These are phyloP conservation scores for Aplysia californica DNA, from an alignment of 1,140 invertebrate genomes.

Conservation along the genomic window DNA sequence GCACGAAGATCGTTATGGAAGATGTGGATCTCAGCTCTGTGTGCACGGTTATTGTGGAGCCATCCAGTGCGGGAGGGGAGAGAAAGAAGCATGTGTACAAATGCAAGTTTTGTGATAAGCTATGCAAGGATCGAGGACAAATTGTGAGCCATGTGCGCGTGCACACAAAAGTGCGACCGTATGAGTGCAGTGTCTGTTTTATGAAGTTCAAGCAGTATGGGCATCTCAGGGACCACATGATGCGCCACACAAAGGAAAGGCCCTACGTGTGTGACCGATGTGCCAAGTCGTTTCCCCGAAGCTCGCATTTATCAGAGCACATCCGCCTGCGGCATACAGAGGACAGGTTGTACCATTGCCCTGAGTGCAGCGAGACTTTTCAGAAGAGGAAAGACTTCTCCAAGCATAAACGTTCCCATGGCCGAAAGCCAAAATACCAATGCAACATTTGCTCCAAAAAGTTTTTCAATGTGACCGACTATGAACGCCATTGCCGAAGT, in stretches of 20 bases:
- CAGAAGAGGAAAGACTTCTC: constrained; percentile 21
- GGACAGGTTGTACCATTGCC: constrained; percentile 21
- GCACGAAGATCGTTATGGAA: constrained; percentile 22
- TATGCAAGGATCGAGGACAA: constrained; percentile 19
- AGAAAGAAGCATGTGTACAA: constrained; percentile 19
- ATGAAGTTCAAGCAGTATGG: constrained; percentile 24
- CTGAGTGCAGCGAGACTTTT: constrained; percentile 7
- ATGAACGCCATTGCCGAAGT: constrained; percentile 7
- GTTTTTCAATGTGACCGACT: constrained; percentile 21
- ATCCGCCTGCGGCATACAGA: constrained; percentile 15
- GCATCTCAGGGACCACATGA: constrained; percentile 22
- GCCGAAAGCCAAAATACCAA: constrained; percentile 15
- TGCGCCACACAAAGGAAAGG: constrained; percentile 19
- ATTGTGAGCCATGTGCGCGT: constrained; percentile 17
- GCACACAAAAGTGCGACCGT: constrained; percentile 20
- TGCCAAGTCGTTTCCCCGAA: constrained; percentile 16
- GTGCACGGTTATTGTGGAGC: constrained; percentile 17
- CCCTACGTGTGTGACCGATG: constrained; percentile 24
- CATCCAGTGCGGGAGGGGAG: constrained; percentile 15
- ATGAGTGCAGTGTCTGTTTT: constrained; percentile 15
- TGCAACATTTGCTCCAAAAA: constrained; percentile 21
- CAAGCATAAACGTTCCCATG: constrained; percentile 8
- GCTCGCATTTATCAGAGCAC: constrained; percentile 20
- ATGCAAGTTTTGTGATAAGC: constrained; percentile 19
- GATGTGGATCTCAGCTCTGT: constrained; percentile 7